phyloP scores from a whole-genome alignment of 2,797 vertebrate species.

The Takifugu ocellatus region DNA sequence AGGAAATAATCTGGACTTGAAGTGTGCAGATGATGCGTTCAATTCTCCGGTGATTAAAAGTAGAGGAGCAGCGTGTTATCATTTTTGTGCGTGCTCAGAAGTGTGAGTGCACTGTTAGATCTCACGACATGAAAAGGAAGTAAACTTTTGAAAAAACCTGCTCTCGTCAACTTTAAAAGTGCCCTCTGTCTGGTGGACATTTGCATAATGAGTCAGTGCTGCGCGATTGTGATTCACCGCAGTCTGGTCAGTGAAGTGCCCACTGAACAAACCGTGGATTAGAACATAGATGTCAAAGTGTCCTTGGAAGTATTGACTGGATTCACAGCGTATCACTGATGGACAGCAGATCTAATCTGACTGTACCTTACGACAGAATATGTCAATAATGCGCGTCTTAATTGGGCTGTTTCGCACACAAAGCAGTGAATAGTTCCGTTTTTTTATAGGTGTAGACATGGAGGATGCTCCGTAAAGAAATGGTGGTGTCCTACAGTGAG shows the following conservation, averaged over 20 bases:
- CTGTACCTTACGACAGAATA: constrained; percentile 31
- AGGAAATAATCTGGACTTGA: constrained; percentile 48
- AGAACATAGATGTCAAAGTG: constrained; percentile 42
- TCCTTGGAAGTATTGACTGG: constrained; percentile 55
- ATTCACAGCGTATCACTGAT: constrained; percentile 31
- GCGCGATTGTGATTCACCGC: constrained; percentile 27
- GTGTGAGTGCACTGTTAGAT: constrained; percentile 58
- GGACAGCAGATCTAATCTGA: constrained; percentile 44
- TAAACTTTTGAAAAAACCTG: constrained; percentile 30
- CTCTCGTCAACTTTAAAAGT: constrained; percentile 35
- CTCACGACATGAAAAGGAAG: constrained; percentile 53
- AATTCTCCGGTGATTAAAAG: constrained; percentile 55
- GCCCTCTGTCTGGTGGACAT: constrained; percentile 33
- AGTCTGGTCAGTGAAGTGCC: constrained; percentile 18
- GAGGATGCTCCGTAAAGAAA: no score
- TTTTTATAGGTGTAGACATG: no score
- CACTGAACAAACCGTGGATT: constrained; percentile 38
- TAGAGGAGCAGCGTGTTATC: constrained; percentile 32
- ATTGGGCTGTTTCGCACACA: constrained; percentile 41
- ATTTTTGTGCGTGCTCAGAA: constrained; percentile 44
- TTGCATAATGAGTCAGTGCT: constrained; percentile 42
- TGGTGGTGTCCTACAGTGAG: no score
- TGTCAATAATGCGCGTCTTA: constrained; percentile 34
- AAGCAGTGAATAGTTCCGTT: constrained; percentile 11
- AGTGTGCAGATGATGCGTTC: constrained; percentile 42